Evolutionary conservation across 1,140 invertebrate genomes (phyloP), one percentile per base, ranked within the genome.

Genomic region (Cataglyphis hispanica): DNA sequence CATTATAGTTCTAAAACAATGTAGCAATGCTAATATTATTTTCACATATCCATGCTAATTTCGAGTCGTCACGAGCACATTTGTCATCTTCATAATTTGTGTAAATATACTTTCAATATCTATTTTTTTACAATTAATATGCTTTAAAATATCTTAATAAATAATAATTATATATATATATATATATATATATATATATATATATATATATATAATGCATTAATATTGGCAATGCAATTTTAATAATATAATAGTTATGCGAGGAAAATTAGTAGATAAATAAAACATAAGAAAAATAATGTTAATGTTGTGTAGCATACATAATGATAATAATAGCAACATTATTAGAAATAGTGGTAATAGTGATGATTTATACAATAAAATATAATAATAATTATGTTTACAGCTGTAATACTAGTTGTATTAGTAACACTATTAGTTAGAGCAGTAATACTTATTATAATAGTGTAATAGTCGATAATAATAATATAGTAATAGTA

Each of bases 391-490:
- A 50, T 56, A 80, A 25, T 58, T 11, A 69, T 25, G 27, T 0
- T 11, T 19, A n/a, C 34, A 37, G 19, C 6, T 53, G 7, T 53
- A 11, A 4, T 16, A 25, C 7, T 66, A 53, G 6, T 27, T 27
- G 10, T 43, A 66, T 6, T 31, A 46, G 1, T 46, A 81, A 40
- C 34, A 37, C 1, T 25, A 80, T n/a, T 22, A 50, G 66, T 34
- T 58, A 89, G 70, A 84, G 69, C 67, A 43, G 6, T 86, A 80
- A 27, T 83, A 74, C 37, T 86, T 78, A 66, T 87, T 87, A 31
- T 70, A 89, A 50, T 78, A 64, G 58, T 50, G 46, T 50, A 50
- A 50, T 50, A 16, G 13, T 50, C 13, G 75, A 61, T 86, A 58
- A 50, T 87, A 76, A 25, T 77, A 34, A 60, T 19, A 43, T 19